phyloP scores from a whole-genome alignment of 2,797 vertebrate genomes.

The Threskiornis aethiopicus region DNA sequence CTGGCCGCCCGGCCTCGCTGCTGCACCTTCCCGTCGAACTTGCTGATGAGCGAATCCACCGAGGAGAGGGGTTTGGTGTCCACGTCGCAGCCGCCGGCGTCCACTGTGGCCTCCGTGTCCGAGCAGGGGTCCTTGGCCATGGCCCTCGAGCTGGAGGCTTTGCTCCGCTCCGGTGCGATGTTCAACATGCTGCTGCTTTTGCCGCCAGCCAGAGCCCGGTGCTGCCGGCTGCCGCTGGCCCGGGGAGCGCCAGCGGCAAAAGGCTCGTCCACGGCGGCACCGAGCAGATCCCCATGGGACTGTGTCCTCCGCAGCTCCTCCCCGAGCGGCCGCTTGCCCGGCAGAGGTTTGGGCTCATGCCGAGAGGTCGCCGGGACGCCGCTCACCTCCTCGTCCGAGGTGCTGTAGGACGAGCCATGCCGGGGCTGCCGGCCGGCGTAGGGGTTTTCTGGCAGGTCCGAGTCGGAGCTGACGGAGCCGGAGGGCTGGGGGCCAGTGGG shows the following conservation, averaged over 20 bases:
- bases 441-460: slow-evolving; percentile 64
- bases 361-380: background rate
- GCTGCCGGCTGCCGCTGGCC: background rate
- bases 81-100: slow-evolving; percentile 59
- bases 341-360: background rate
- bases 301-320: slow-evolving; percentile 83
- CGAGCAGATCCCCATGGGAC: slow-evolving; percentile 86
- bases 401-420: slow-evolving; percentile 1
- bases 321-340: background rate
- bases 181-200: slow-evolving; percentile 43
- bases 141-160: background rate
- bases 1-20: slow-evolving; percentile 62
- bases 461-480: slow-evolving; percentile 52
- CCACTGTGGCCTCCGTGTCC: background rate
- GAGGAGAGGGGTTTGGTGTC: slow-evolving; percentile 85
- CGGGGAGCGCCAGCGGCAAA: background rate
- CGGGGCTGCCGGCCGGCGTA: background rate
- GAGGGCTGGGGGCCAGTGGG: background rate
- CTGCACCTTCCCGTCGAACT: slow-evolving; percentile 79
- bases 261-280: background rate
- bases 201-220: background rate
- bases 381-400: slow-evolving; percentile 67
- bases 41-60: slow-evolving; percentile 81
- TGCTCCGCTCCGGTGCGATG: background rate
- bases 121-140: slow-evolving; percentile 42